Evolutionary conservation across 2,888 invertebrate genomes (phyloP), one percentile per base, ranked within the genome.

Genomic region (Coecobrya sp.): DNA sequence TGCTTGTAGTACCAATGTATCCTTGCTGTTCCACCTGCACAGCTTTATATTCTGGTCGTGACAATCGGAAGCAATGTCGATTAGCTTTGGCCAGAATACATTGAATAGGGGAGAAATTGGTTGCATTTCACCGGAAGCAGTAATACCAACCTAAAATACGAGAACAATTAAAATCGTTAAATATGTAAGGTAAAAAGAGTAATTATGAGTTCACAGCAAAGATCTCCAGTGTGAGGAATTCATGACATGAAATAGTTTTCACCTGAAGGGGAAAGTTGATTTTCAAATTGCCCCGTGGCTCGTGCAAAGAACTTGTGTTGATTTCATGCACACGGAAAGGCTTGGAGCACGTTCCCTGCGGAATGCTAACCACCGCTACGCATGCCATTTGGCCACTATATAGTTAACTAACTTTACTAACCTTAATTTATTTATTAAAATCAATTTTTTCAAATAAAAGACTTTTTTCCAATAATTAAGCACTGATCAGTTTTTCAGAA

Each of bases 31-130:
- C 95, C 82, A 95, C 62, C 87, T 93, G 89, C 93, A 93, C n/a
- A 97, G 95, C 79, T 96, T 95, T 4, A 97, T 96, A 95, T 97
- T 97, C 95, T 96, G 97, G 94, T 97, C 97, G 95, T 97, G 97
- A 91, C 97, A 97, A 95, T 97, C 97, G 49, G 97, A 96, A 0
- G 97, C 97, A 19, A 97, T 95, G n/a, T 96, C 95, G 11, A 96
- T 93, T 10, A 94, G 30, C 73, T 94, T 94, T 13, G 94, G 94
- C 95, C 95, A 95, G 68, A 94, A 94, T 49, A 90, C 81, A 3
- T 59, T 42, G 2, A 79, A 22, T 0, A 59, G 4, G 19, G 59
- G 49, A 13, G 91, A 62, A 5, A 92, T n/a, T 13, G 93, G 89
- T 13, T 91, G 82, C 81, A 95, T 93, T 89, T 94, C 94, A 30